These are phyloP conservation scores for Neomorphus geoffroyi DNA, from an alignment of 2,797 vertebrate species.

Conservation along the genomic window DNA sequence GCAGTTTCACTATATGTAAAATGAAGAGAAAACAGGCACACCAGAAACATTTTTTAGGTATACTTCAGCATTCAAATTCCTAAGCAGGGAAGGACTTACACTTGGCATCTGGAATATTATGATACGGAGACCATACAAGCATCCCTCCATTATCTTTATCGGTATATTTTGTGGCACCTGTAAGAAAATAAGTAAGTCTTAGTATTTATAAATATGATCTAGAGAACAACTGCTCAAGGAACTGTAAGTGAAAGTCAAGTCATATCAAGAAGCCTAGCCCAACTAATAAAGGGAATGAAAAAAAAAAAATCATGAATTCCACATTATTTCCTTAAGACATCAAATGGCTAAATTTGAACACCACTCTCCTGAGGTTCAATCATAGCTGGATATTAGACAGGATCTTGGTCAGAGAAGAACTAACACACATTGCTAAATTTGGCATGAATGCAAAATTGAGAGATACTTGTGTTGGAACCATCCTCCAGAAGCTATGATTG, in stretches of 20 bases:
- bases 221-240: not conserved
- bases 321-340: not conserved
- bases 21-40: not conserved
- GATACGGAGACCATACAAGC: slow-evolving; percentile 97
- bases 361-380: not conserved
- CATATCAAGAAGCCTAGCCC: not conserved
- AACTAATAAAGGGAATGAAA: not conserved
- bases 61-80: not conserved
- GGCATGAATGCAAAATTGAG: not conserved
- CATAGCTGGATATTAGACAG: not conserved
- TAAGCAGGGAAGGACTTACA: slow-evolving; percentile 79
- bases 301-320: not conserved
- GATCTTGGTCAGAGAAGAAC: not conserved
- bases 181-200: slow-evolving; percentile 44
- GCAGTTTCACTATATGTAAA: not conserved
- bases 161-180: slow-evolving; percentile 90
- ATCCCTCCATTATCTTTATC: slow-evolving; percentile 96
- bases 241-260: not conserved
- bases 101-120: slow-evolving; percentile 89
- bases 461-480: not conserved
- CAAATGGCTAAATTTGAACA: not conserved
- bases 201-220: slow-evolving; percentile 13
- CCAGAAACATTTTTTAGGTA: not conserved
- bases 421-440: not conserved
- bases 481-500: not conserved